These are phyloP conservation scores for Temnothorax unifasciatus DNA, from an alignment of 2,888 invertebrate genomes.

Conservation along the genomic window DNA sequence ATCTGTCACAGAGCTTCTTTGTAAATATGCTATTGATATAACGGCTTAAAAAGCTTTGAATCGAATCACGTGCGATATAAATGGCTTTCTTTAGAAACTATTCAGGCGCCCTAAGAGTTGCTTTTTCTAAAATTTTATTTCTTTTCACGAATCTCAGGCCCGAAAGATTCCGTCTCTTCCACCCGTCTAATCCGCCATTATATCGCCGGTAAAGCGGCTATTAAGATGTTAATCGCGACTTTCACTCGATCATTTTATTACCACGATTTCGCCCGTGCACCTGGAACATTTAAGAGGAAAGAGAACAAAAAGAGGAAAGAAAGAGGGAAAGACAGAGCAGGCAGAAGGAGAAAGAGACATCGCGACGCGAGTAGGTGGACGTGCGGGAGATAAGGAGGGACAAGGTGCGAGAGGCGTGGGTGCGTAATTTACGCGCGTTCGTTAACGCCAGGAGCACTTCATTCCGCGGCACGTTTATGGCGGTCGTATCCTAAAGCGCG, in stretches of 20 bases:
- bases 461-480: constrained; percentile 52
- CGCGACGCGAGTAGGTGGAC: constrained; percentile 24
- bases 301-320: not conserved
- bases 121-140: constrained; percentile 8
- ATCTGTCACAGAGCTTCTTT: not conserved
- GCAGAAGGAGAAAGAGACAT: constrained; percentile 5
- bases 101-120: not conserved
- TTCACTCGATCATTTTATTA: constrained; percentile 29
- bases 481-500: constrained; percentile 30
- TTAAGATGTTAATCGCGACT: constrained; percentile 51
- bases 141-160: not conserved
- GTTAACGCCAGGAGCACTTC: constrained; percentile 59
- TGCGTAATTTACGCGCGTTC: constrained; percentile 66
- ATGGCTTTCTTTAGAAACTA: not conserved
- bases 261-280: not conserved
- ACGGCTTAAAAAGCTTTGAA: not conserved
- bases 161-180: not conserved
- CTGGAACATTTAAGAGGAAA: constrained; percentile 11
- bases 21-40: not conserved
- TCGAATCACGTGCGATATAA: not conserved
- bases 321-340: not conserved
- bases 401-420: constrained; percentile 37
- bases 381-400: constrained; percentile 23
- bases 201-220: not conserved
- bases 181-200: not conserved